phyloP scores from a whole-genome alignment of 2,888 invertebrate genomes.

The Caenorhabditis uteleia region DNA sequence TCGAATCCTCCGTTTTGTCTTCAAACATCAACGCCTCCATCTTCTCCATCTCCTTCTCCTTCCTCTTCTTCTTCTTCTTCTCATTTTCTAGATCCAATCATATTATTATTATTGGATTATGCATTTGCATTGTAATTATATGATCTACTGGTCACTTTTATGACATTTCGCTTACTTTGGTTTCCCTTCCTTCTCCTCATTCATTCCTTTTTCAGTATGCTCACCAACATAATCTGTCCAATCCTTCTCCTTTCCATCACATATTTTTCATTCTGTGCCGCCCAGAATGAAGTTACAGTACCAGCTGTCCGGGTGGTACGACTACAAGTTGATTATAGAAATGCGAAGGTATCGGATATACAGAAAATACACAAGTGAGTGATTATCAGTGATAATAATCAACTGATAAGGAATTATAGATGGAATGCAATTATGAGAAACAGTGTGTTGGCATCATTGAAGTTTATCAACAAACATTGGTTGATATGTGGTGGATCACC shows the following conservation, averaged over 20 bases:
- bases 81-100: too few species aligned
- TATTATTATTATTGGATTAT: too few species aligned
- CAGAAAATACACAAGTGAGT: constrained; percentile 46
- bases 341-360: constrained; percentile 41
- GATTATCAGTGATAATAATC: neutral
- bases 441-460: constrained; percentile 61
- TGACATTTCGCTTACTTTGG: too few species aligned
- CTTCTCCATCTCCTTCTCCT: neutral
- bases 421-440: constrained; percentile 50
- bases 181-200: too few species aligned
- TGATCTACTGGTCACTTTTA: too few species aligned
- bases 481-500: constrained; percentile 55
- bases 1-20: neutral
- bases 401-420: constrained; percentile 10
- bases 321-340: constrained; percentile 51
- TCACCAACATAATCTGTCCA: constrained; percentile 4
- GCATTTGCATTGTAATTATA: too few species aligned
- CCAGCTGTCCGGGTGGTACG: constrained; percentile 60
- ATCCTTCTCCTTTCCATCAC: too few species aligned
- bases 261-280: too few species aligned
- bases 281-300: constrained; percentile 31
- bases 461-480: constrained; percentile 69
- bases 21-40: neutral
- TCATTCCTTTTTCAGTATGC: constrained; percentile 13
- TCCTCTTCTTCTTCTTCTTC: neutral